Base-by-base conservation (phyloP, 2,113 vertebrate genomes). In the Antechinus flavipes region DNA sequence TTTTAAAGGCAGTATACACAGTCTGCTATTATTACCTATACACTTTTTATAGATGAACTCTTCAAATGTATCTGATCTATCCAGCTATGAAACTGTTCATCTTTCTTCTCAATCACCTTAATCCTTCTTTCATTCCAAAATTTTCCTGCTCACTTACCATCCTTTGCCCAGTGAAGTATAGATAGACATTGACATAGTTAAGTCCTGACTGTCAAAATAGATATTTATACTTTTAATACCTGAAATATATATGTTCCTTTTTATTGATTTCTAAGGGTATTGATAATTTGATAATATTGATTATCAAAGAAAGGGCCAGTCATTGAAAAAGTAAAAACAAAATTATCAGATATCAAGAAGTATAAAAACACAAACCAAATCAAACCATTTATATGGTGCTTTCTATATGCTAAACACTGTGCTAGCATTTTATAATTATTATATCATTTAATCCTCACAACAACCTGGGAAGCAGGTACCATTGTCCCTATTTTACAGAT, bases 261-360 rank as follows among this genome's bases (percentile, higher is more conserved):
- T 97, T 91, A 93, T 90, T 93, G 49, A 76, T 50, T 94, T 91
- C 94, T 97, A 95, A 95, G 94, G 94, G 91, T 92, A 93, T 89
- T 97, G 93, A 91, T 55, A 47, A 90, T 49, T 84, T 56, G 90
- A 25, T 61, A 91, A 2, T 94, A 55, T 23, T 95, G 91, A 52
- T 93, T 90, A 49, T 49, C 49, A 84, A n/a, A 84, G 19, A 42
- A 42, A 84, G 2, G 7, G 35, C 0, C n/a, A 84, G 7, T 97
- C 58, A 91, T 96, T 96, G 95, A 90, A 49, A 1, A 24, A 23
- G 91, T 25, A 50, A 93, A 94, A 52, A 53, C 42, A n/a, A 24
- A 90, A 94, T n/a, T 16, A 22, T 10, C 54, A 19, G 55, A 46
- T 95, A 93, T 93, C 91, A 54, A 50, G 22, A 54, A 55, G 90